Conservation (phyloP, 1,140 invertebrate species). For the Artemia franciscana region DNA sequence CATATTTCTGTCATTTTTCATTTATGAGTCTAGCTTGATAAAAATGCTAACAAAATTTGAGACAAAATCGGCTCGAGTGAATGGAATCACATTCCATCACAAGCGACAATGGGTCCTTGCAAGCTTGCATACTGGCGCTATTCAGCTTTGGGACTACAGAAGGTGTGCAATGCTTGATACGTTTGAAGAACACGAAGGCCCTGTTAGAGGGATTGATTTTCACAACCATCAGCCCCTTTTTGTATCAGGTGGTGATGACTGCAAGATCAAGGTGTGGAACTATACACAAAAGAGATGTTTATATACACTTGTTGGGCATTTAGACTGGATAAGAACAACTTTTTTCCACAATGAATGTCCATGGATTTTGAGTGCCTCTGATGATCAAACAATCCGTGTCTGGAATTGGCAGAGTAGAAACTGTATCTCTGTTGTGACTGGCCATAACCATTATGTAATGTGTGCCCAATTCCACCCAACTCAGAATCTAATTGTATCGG, state of each 20-base stretch:
- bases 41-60: no score
- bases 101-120: constrained; percentile 93
- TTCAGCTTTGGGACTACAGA: constrained; percentile 98
- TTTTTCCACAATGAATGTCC: constrained; percentile 97
- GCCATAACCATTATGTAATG: constrained; percentile 99
- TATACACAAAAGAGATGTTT: constrained; percentile 94
- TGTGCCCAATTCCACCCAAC: constrained; percentile 93
- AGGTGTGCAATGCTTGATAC: constrained; percentile 98
- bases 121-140: constrained; percentile 90
- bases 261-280: constrained; percentile 99
- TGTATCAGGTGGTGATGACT: constrained; percentile 93
- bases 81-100: constrained; percentile 82
- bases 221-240: constrained; percentile 95
- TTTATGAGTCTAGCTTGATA: no score
- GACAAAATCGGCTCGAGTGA: no score
- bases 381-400: constrained; percentile 94
- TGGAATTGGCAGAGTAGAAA: constrained; percentile 99
- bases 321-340: constrained; percentile 95
- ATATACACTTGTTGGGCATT: constrained; percentile 87
- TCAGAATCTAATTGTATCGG: constrained; percentile 90
- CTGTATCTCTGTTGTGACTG: constrained; percentile 83
- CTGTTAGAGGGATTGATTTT: constrained; percentile 92
- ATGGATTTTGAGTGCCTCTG: constrained; percentile 92
- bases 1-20: no score
- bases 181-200: constrained; percentile 98